Evolutionary conservation across 1,140 invertebrate genomes (phyloP), one percentile per base, ranked within the genome.

Genomic region (Tetramorium simillimum): DNA sequence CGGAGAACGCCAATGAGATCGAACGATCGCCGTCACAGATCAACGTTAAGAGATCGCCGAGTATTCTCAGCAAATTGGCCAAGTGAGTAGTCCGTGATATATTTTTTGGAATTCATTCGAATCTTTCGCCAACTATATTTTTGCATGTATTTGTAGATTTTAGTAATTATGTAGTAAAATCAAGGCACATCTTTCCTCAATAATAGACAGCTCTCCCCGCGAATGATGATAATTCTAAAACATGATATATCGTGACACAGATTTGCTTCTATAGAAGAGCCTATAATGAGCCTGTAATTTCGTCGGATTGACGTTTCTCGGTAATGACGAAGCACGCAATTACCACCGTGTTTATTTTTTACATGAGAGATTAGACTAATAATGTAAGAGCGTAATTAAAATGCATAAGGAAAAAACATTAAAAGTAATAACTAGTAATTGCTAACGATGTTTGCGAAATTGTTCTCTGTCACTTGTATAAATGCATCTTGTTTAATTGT

Each of bases 61-160:
- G 97, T 69, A 97, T 98, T 85, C 95, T 98, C 60, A 97, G 97
- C 76, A 98, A 98, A 95, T 95, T 98, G 40, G 97, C 97, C 88
- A 98, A 97, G 97, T 98, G 94, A 96, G 96, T 95, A 76, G 75
- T 84, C 28, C n/a, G 58, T 28, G 14, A 81, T 12, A 56, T 37
- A 53, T 21, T n/a, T 73, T 14, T 37, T 28, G 18, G 5, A 2
- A 37, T 16, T 5, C 4, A 21, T 18, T 43, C 28, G 28, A 28
- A 28, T 28, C 4, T 63, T 63, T n/a, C 0, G 9, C n/a, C 16
- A 40, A 76, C 3, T 67, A 37, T 33, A 10, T 16, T 58, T 46
- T 5, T 24, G 14, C 33, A 43, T 40, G 33, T 33, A 76, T 18
- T 7, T 12, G 3, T 18, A 43, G 7, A 40, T 33, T 33, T 33